Evolutionary conservation across 1,140 invertebrate species (phyloP).

Genomic region (Orius insidiosus): DNA sequence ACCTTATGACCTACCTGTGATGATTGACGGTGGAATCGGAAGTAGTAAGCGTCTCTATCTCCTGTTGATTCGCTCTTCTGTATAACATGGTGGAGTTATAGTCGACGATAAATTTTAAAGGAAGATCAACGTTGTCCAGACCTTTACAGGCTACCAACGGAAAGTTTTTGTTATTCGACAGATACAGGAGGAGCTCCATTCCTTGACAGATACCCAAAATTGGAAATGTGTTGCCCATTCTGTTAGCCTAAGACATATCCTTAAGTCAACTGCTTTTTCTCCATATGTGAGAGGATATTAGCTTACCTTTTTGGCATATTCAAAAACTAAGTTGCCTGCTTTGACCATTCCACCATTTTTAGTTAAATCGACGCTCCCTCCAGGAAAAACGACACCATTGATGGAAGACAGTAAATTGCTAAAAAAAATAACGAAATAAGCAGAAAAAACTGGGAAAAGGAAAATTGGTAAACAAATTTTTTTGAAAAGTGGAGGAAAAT

Average conservation of each 20-base stretch:
- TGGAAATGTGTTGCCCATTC: constrained; percentile 57
- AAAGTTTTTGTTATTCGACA: constrained; percentile 40
- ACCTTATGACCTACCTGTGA: constrained; percentile 49
- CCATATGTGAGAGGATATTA: not conserved
- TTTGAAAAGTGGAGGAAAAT: too few species aligned
- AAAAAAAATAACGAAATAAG: too few species aligned
- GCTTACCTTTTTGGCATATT: constrained; percentile 22
- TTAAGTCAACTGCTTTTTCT: too few species aligned
- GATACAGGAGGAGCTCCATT: constrained; percentile 60
- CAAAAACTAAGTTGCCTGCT: constrained; percentile 46
- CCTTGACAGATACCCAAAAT: constrained; percentile 79
- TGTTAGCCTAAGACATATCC: constrained; percentile 34
- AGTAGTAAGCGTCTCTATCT: constrained; percentile 32
- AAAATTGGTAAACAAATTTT: too few species aligned
- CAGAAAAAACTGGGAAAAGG: too few species aligned
- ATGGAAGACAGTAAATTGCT: constrained; percentile 12
- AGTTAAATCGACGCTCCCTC: constrained; percentile 49
- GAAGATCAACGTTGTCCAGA: constrained; percentile 33
- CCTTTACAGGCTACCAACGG: constrained; percentile 27
- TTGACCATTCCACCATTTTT: constrained; percentile 48
- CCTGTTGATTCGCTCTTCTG: constrained; percentile 30
- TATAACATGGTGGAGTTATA: constrained; percentile 39
- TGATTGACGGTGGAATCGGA: constrained; percentile 56
- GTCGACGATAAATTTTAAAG: constrained; percentile 30
- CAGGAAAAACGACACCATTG: constrained; percentile 53